Conservation (phyloP, 2,797 vertebrate species). For the Iguana delicatissima region DNA sequence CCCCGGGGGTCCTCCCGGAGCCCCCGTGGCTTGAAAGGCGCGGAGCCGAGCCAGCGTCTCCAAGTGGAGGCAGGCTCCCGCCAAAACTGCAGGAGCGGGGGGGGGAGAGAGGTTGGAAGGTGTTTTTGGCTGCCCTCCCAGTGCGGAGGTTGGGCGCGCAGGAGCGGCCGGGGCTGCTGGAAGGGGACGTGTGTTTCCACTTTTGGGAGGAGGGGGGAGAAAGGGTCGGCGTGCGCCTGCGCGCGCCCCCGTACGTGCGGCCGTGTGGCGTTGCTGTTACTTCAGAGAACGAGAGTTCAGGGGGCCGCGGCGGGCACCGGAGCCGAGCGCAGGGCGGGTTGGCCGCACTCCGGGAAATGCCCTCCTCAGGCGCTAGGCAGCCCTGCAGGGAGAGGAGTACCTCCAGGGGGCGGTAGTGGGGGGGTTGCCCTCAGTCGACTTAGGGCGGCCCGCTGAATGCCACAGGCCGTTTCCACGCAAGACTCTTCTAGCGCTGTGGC, state of each 20-base stretch:
- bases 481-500: no score
- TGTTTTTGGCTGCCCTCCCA: conserved; percentile 26
- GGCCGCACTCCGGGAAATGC: no score
- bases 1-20: background rate
- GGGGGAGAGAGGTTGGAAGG: background rate
- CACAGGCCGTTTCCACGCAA: no score
- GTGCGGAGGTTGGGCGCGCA: conserved; percentile 22
- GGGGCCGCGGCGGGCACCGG: background rate
- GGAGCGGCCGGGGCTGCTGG: background rate
- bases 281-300: conserved; percentile 8
- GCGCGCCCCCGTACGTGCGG: background rate
- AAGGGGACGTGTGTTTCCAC: conserved; percentile 25
- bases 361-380: background rate
- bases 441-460: no score
- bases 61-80: conserved; percentile 9
- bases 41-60: background rate
- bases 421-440: no score
- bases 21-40: background rate
- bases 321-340: no score
- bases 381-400: no score
- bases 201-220: background rate
- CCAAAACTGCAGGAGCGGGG: background rate
- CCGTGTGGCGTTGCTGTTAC: background rate
- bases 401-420: background rate
- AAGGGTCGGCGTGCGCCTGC: no score